Evolutionary conservation across 23 tunicate genomes (phyloP), one percentile per base, ranked within the genome.

Genomic region (Trididemnum nubilum): DNA sequence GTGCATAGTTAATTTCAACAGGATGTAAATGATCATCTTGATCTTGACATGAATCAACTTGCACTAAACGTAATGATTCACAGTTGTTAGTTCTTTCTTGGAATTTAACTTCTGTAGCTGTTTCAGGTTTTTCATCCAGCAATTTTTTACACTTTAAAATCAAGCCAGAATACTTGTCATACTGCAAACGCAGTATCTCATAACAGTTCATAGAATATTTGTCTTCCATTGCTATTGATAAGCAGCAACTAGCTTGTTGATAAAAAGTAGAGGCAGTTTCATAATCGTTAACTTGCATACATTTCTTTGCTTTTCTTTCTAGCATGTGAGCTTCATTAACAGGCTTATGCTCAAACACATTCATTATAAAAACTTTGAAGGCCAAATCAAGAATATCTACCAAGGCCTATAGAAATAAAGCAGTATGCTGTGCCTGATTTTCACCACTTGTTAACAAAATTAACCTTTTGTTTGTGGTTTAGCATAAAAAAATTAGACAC

Each of bases 271-370:
- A 12, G 4, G 25, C 67, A 21, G 18, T 24, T 21, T 61, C 29
- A 3, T 3, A 21, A 26, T 61, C 67, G 4, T 22, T 21, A 3
- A 12, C n/a, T 21, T 61, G 26, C 29, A 61, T 21, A 61, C 25
- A 61, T 21, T 21, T 21, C 26, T 61, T 61, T 24, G 67, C 67
- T 61, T 24, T 61, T 61, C 67, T 61, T 24, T 61, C 67, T 12
- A 21, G n/a, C 26, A 61, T 15, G 29, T 61, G 67, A 22, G 67
- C 67, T 24, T 21, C 5, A 61, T 61, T 61, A 3, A 61, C 26
- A 61, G 67, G 67, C 26, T 21, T 61, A 61, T 61, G 26, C n/a
- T 61, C 67, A 61, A 61, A 61, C 29, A 61, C 67, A 61, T 61
- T 61, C 67, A 61, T 61, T 12, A 49, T 49, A 9, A 49, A 49